These are phyloP conservation scores for Ophion slaviceki DNA, from an alignment of 2,888 invertebrate species.

Conservation along the genomic window DNA sequence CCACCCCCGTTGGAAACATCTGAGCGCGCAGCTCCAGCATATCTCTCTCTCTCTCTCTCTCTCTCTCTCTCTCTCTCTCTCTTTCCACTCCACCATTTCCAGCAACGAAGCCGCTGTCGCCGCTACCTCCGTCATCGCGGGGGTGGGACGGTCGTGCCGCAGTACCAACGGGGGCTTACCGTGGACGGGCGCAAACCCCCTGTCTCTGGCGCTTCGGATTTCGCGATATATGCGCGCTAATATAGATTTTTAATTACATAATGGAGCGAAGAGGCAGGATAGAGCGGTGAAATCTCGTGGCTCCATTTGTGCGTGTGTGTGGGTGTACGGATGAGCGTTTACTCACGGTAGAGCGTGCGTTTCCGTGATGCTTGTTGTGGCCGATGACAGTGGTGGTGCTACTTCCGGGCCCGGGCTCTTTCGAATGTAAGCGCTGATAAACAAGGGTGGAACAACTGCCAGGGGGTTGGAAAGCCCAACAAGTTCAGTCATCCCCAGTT, in stretches of 20 bases:
- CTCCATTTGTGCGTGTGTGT: background rate
- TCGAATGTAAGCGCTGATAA: conserved; percentile 14
- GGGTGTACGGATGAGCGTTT: background rate
- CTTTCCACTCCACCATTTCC: conserved; percentile 59
- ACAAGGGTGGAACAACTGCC: background rate
- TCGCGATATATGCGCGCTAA: conserved; percentile 56
- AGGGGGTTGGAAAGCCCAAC: background rate
- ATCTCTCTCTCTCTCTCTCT: conserved; percentile 44
- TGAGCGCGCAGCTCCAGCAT: conserved; percentile 58
- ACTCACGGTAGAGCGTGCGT: background rate
- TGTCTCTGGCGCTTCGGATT: conserved; percentile 47
- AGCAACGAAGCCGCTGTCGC: conserved; percentile 49
- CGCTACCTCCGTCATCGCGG: conserved; percentile 62
- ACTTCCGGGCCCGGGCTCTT: conserved; percentile 35
- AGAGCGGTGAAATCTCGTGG: conserved; percentile 15
- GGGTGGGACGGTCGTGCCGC: conserved; percentile 75
- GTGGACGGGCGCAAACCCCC: conserved; percentile 72
- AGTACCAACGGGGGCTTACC: conserved; percentile 75
- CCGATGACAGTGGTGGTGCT: conserved; percentile 25
- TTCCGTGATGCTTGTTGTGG: conserved; percentile 18
- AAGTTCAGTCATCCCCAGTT: background rate
- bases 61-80: conserved; percentile 41
- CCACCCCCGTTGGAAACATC: conserved; percentile 53
- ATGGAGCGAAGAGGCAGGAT: conserved; percentile 26
- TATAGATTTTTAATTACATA: conserved; percentile 66